These are phyloP conservation scores for Drosophila glabriapex DNA, from an alignment of 2,888 invertebrate genomes.

Conservation along the genomic window DNA sequence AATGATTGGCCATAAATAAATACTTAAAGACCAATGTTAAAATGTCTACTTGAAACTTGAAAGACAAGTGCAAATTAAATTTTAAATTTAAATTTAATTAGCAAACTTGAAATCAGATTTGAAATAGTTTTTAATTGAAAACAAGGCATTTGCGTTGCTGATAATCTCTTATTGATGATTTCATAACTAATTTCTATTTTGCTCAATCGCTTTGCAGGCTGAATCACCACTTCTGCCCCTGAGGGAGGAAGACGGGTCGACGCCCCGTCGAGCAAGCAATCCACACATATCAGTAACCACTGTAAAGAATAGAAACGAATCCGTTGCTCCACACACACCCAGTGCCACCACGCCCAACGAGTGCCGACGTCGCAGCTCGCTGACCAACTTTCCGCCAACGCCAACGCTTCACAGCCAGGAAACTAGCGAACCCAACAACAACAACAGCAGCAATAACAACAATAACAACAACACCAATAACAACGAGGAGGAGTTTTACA, in stretches of 20 bases:
- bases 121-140: neutral
- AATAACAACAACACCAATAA: conserved; percentile 58
- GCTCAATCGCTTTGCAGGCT: conserved; percentile 64
- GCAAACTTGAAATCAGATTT: neutral
- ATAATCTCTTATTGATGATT: neutral
- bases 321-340: neutral
- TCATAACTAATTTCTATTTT: neutral
- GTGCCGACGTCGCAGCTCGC: conserved; percentile 75
- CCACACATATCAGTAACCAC: conserved; percentile 32
- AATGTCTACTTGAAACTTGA: neutral
- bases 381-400: conserved; percentile 41
- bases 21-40: neutral
- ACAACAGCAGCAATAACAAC: conserved; percentile 23
- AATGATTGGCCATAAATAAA: too few relatives aligned
- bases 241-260: conserved; percentile 63
- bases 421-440: conserved; percentile 50
- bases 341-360: conserved; percentile 36
- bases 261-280: conserved; percentile 25
- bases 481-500: conserved; percentile 50
- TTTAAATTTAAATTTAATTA: neutral
- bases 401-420: conserved; percentile 22
- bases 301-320: conserved; percentile 25
- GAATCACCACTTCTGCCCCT: conserved; percentile 83
- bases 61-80: neutral
- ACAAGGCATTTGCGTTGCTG: neutral